Conservation (phyloP, 2,113 vertebrate species). For the Ardeotis arabs region DNA sequence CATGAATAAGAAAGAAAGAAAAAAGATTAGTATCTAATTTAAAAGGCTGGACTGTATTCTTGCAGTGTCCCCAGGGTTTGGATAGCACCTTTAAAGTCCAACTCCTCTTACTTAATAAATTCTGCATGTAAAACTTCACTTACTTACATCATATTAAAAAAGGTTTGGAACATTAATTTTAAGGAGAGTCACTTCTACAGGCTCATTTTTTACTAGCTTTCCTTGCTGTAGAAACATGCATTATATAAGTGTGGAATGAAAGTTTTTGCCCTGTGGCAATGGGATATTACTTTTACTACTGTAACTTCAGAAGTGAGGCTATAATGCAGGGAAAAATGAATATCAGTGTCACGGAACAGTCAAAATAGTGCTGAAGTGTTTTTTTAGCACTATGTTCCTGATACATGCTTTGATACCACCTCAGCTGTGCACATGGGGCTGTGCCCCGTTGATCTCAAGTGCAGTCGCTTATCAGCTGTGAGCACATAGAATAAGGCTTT, state of each 20-base stretch:
- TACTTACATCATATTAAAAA: background rate
- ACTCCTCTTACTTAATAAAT: slow-evolving; percentile 47
- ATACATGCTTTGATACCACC: background rate
- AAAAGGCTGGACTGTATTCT: background rate
- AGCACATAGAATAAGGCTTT: background rate
- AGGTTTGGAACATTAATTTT: slow-evolving; percentile 44
- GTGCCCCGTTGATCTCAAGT: background rate
- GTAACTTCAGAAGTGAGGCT: background rate
- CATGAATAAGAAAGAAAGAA: background rate
- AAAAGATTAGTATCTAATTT: background rate
- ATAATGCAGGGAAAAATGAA: background rate
- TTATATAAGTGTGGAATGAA: background rate
- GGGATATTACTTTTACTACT: slow-evolving; percentile 33
- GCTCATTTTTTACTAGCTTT: slow-evolving; percentile 54
- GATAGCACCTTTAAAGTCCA: background rate
- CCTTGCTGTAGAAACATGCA: background rate
- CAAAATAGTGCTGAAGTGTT: background rate
- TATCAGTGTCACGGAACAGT: background rate
- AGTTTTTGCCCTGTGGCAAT: slow-evolving; percentile 25
- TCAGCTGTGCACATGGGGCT: background rate
- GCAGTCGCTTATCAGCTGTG: accelerated
- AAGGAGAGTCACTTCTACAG: slow-evolving; percentile 11
- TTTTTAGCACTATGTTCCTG: background rate
- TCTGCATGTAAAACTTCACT: background rate
- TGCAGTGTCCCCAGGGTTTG: background rate